Evolutionary conservation across 2,797 vertebrate species (phyloP).

Genomic region (Gallinago stenura): DNA sequence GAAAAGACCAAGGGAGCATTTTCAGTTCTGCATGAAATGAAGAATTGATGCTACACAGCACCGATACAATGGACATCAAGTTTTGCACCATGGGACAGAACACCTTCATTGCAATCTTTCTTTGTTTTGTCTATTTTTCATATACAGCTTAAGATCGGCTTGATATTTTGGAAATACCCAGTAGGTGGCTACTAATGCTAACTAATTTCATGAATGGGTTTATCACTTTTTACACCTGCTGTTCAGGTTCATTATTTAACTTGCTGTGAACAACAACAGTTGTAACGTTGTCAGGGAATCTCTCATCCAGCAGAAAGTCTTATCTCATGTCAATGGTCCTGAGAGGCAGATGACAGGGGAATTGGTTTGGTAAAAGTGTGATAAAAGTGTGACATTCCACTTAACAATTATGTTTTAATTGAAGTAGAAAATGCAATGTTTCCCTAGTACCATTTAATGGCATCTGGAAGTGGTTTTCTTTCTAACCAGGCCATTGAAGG

Average conservation of each 20-base stretch:
- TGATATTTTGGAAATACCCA: neutral
- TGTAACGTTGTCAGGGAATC: slow-evolving; percentile 24
- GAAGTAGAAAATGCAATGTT: neutral
- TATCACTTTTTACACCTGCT: slow-evolving; percentile 1
- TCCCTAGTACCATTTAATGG: neutral
- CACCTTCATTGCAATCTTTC: neutral
- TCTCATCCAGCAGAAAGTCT: neutral
- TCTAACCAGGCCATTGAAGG: neutral
- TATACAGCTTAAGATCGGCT: neutral
- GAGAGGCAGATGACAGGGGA: neutral
- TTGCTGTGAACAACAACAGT: neutral
- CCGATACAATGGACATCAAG: neutral
- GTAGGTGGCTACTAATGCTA: neutral
- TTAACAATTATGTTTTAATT: slow-evolving; percentile 16
- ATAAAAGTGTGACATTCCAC: slow-evolving; percentile 5
- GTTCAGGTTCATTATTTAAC: slow-evolving; percentile 22
- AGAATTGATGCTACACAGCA: neutral
- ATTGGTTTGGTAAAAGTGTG: neutral
- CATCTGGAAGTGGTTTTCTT: neutral
- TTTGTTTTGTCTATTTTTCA: neutral
- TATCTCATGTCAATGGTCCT: neutral
- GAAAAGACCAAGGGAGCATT: neutral
- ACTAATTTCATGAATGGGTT: neutral
- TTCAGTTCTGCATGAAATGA: neutral
- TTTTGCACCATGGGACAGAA: neutral